A percentile compares a stretch with the other conserved stretches of the same genome.
phyloP scores from a whole-genome alignment of 35 echinoderm and acorn worm genomes.

The Apostichopus parvimensis region DNA sequence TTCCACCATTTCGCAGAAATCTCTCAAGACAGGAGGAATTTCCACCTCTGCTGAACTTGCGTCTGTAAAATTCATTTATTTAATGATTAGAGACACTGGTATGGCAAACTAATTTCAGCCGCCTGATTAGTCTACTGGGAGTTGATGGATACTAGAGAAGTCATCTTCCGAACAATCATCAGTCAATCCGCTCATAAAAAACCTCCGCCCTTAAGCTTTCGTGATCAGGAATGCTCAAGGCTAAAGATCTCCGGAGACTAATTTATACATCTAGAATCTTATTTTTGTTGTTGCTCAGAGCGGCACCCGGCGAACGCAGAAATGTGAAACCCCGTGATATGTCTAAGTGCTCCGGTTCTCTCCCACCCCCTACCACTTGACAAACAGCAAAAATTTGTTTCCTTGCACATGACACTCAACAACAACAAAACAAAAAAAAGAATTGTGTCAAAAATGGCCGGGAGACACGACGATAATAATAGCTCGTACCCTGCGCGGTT shows the following conservation, averaged over 20 bases:
- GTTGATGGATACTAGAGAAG: background rate
- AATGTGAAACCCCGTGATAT: background rate
- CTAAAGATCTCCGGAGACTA: background rate
- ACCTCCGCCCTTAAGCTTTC: background rate
- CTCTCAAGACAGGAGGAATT: background rate
- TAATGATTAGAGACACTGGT: background rate
- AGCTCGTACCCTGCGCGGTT: too few species aligned
- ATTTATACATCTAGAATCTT: background rate
- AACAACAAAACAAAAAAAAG: too few species aligned
- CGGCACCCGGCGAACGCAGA: background rate
- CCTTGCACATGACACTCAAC: too few species aligned
- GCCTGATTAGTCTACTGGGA: slow-evolving; percentile 3
- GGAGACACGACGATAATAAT: too few species aligned
- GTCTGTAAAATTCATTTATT: background rate
- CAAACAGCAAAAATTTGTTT: too few species aligned
- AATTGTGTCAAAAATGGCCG: too few species aligned
- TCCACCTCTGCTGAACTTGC: slow-evolving; percentile 7
- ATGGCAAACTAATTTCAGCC: background rate
- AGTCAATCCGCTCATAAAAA: background rate
- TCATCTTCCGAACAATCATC: slow-evolving; percentile 7
- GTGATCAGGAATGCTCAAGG: background rate
- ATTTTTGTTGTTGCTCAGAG: background rate
- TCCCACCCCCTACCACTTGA: too few species aligned
- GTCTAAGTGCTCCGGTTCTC: too few species aligned
- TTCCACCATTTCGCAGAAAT: background rate